Conservation (phyloP, 2,113 vertebrate species). For the Coptodon rendalli region DNA sequence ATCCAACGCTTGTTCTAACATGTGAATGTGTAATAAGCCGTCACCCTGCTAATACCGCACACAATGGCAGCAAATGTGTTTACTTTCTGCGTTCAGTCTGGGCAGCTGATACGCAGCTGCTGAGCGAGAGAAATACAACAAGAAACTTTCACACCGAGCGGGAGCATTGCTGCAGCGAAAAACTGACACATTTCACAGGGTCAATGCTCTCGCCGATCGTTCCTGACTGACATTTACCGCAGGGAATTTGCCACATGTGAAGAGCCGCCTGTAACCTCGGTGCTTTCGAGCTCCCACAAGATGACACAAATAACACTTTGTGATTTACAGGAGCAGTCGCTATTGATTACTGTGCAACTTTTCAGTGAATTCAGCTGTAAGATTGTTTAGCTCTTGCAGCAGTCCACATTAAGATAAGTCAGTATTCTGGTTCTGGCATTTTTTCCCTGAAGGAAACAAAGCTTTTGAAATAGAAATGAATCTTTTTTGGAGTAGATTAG, state of each 20-base stretch:
- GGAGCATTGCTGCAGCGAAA: neutral
- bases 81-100: neutral
- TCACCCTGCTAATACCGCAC: neutral
- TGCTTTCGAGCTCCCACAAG: neutral
- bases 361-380: neutral
- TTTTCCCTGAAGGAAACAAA: neutral
- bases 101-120: neutral
- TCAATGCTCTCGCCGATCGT: neutral
- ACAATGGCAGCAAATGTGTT: neutral
- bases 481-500: neutral
- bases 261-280: neutral
- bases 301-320: neutral
- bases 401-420: neutral
- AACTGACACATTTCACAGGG: neutral
- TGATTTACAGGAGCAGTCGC: neutral
- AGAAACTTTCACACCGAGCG: conserved; percentile 11
- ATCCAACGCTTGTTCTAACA: neutral
- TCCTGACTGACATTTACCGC: neutral
- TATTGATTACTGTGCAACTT: neutral
- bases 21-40: neutral
- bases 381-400: neutral
- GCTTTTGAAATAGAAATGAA: neutral
- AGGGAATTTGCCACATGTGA: neutral
- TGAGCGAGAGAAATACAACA: conserved; percentile 5
- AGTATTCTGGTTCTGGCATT: neutral